These are phyloP conservation scores for Globodera ellingtonae DNA, from an alignment of 1,140 invertebrate genomes.

Conservation along the genomic window DNA sequence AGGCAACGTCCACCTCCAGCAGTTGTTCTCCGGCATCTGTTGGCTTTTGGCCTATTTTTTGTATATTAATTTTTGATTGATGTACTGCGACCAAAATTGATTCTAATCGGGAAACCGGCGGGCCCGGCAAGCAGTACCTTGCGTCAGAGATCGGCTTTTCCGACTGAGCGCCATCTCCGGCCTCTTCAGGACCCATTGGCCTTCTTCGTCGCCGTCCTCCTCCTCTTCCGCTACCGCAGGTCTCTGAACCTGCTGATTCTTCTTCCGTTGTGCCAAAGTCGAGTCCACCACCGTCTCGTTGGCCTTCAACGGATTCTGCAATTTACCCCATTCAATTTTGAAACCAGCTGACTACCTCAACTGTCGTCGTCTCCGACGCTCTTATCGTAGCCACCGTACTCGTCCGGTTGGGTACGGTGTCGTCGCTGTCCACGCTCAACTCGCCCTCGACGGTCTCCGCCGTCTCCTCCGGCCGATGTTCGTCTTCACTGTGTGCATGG, in stretches of 20 bases:
- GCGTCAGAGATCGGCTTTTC: background rate
- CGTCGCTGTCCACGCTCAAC: background rate
- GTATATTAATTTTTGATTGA: background rate
- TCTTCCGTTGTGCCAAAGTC: background rate
- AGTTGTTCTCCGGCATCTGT: background rate
- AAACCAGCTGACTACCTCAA: background rate
- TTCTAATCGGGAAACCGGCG: too few species aligned
- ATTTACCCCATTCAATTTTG: background rate
- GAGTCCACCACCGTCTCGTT: background rate
- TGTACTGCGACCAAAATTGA: background rate
- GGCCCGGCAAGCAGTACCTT: background rate
- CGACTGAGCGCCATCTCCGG: background rate
- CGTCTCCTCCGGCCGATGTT: background rate
- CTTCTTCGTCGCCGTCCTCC: background rate
- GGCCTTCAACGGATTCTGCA: background rate
- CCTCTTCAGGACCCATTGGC: background rate
- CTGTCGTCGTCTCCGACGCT: background rate
- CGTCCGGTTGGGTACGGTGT: too few species aligned
- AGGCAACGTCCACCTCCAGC: constrained; percentile 26
- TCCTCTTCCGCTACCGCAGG: constrained; percentile 2
- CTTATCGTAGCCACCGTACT: background rate
- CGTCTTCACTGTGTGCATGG: background rate
- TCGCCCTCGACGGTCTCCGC: background rate
- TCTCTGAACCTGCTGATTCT: background rate
- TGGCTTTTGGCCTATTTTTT: background rate